Evolutionary conservation across 2,888 invertebrate genomes (phyloP).

Genomic region (Ptychoptera contaminata): DNA sequence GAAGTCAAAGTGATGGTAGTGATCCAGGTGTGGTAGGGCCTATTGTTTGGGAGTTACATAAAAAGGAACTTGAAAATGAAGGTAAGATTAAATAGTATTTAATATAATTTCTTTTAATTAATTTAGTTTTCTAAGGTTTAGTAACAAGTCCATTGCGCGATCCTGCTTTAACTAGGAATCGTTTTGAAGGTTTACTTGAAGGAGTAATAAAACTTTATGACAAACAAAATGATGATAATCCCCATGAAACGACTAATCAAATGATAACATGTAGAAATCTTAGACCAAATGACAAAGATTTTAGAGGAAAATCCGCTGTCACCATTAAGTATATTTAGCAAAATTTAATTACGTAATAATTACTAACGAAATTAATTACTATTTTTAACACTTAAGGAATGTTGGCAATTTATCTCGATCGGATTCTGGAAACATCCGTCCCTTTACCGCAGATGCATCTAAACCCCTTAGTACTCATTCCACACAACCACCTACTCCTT

Average conservation of each 20-base stretch:
- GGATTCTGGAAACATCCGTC: slow-evolving; percentile 16
- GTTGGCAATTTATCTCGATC: slow-evolving; percentile 2
- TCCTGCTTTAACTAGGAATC: slow-evolving; percentile 26
- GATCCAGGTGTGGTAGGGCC: slow-evolving; percentile 77
- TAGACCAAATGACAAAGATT: slow-evolving; percentile 18
- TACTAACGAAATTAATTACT: background rate
- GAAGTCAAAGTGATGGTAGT: slow-evolving; percentile 49
- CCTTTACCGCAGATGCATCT: slow-evolving; percentile 27
- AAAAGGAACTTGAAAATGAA: slow-evolving; percentile 47
- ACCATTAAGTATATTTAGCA: slow-evolving; percentile 18
- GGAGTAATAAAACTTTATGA: slow-evolving; percentile 30
- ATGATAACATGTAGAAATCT: slow-evolving; percentile 6
- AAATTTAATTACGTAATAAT: background rate
- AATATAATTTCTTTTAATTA: background rate
- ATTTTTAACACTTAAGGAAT: background rate
- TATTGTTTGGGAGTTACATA: slow-evolving; percentile 66
- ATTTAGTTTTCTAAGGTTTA: background rate
- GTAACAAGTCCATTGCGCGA: slow-evolving; percentile 21
- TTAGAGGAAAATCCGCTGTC: slow-evolving; percentile 29
- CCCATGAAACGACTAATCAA: slow-evolving; percentile 15
- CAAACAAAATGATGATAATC: slow-evolving; percentile 24
- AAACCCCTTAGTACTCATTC: slow-evolving; percentile 23
- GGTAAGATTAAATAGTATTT: slow-evolving; percentile 8
- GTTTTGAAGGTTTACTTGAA: slow-evolving; percentile 29
- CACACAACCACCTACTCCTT: slow-evolving; percentile 28